Evolutionary conservation across 2,113 vertebrate genomes (phyloP), one percentile per base, ranked within the genome.

Genomic region (Pterocles gutturalis): DNA sequence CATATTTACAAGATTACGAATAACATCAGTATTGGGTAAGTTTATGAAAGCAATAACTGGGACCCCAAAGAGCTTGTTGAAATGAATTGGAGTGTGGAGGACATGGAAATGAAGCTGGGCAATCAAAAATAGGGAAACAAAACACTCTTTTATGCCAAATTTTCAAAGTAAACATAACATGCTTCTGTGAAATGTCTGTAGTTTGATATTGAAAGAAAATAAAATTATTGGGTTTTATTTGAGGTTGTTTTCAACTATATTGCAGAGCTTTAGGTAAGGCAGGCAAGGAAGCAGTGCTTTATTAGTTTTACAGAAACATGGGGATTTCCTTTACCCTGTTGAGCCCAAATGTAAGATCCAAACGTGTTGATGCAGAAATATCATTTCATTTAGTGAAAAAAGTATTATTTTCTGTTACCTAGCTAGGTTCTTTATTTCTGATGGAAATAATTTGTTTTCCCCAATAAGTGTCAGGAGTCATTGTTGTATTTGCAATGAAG

Each of bases 381-480:
- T 41, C 16, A 76, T 78, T 89, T 81, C 19, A 66, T 73, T 93
- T 81, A 81, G 46, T 73, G 49, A 75, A 83, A 87, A 53, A 55
- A 16, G 10, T 41, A 81, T 72, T 90, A 62, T 87, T 91, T 87
- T 78, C 72, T 76, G 20, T 67, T 69, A 72, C 36, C 48, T 83
- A 46, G 10, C 38, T 57, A 29, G 77, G 61, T 82, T 86, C 77
- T 76, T 94, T 89, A 77, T 79, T 95, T 95, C 90, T 69, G 57
- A 77, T 89, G 75, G 73, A 89, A 94, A 88, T 86, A 77, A 94
- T 93, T 86, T 96, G 34, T 88, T 92, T 89, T 80, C n/a, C 25
- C 25, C 65, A 72, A 22, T 83, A 92, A 96, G n/a, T 57, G 80
- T 90, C 87, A 90, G 82, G 67, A 88, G 66, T 70, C n/a, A 12